phyloP scores from a whole-genome alignment of 2,888 invertebrate species.

The Synanthedon formicaeformis region DNA sequence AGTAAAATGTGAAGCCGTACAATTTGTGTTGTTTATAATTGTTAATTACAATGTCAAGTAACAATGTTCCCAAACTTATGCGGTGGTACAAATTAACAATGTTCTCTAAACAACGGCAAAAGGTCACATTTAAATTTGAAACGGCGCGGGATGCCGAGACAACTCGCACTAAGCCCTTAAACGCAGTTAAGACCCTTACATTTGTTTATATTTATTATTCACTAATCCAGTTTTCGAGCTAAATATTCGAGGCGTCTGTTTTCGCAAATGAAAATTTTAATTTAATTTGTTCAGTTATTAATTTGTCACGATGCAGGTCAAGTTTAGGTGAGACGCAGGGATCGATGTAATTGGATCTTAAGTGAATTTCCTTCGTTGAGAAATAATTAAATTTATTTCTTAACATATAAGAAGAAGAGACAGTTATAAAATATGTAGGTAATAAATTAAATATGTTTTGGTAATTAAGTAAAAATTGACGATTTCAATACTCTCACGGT shows the following conservation, averaged over 20 bases:
- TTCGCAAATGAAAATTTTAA: conserved; percentile 19
- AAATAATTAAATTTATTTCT: no score
- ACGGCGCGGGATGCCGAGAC: conserved; percentile 7
- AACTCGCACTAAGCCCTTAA: conserved; percentile 19
- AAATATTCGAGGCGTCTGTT: conserved; percentile 15
- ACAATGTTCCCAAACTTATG: no score
- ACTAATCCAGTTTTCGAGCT: conserved; percentile 18
- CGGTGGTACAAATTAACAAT: conserved; percentile 9
- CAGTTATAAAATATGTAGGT: no score
- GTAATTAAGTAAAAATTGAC: no score
- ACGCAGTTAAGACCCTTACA: conserved; percentile 21
- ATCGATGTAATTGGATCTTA: no score
- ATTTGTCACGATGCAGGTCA: conserved; percentile 11
- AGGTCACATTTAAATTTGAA: conserved; percentile 18
- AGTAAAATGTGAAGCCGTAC: no score
- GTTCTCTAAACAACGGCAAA: conserved; percentile 14
- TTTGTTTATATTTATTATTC: conserved; percentile 24
- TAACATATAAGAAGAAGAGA: no score
- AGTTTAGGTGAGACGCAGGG: background rate
- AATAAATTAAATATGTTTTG: no score
- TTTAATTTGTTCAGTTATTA: conserved; percentile 7
- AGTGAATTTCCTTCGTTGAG: no score
- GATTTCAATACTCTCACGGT: no score
- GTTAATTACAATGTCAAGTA: no score
- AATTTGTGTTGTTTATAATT: no score